Base-by-base conservation (phyloP, 2,113 vertebrate genomes). In the Sylvietta virens region DNA sequence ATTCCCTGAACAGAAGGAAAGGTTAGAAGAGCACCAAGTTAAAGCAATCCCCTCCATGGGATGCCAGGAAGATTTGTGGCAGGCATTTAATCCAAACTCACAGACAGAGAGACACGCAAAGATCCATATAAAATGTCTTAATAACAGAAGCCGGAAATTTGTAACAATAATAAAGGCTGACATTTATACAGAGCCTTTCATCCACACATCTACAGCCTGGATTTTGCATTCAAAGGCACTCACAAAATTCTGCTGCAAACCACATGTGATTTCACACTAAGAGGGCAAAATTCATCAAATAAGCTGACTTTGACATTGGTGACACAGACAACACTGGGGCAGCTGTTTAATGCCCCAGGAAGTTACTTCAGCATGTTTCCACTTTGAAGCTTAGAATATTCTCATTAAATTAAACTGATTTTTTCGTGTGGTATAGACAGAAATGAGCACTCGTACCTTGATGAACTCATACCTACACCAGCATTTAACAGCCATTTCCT, bases 61-160 rank as follows among this genome's bases (percentile, higher is more conserved):
- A 95, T 96, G 93, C 92, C 94, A 94, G 88, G 65, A 94, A 96
- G 95, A 97, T 96, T 92, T 97, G 91, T 95, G 90, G 44, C 88
- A 93, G 88, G 69, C 81, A 86, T 94, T 95, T 93, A 94, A 79
- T 92, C 80, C 94, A 60, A 90, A 71, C 86, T 88, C 76, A 81
- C 81, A 84, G 92, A 53, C 3, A 0, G 84, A 85, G 81, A 78
- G 85, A 88, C 93, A 94, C 1, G 1, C 69, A 94, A 79, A 94
- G 86, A 84, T 95, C 86, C 65, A 39, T 84, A 94, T 92, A 94
- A 96, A 97, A 94, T 65, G 45, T 86, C 95, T 95, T 93, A 94
- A 94, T 95, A 97, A 94, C 96, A 97, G 96, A 93, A 96, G 95
- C 95, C 61, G 94, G 96, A 97, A 96, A 96, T 96, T 94, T 3